Evolutionary conservation across 2,113 vertebrate genomes (phyloP).

Genomic region (Pseudonaja textilis): DNA sequence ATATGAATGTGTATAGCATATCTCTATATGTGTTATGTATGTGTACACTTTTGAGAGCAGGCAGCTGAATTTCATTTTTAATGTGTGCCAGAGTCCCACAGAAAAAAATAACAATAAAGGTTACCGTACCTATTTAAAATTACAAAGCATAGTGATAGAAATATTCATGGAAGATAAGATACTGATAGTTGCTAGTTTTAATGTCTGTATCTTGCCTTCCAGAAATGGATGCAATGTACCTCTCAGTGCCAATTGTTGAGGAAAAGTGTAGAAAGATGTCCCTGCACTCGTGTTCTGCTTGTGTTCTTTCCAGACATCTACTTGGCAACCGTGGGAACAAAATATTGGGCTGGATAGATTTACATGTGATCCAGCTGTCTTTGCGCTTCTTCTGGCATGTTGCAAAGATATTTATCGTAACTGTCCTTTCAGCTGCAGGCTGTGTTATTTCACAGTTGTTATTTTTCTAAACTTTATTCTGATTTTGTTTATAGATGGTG

Average conservation of each 20-base stretch:
- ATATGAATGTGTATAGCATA: too few species aligned
- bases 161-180: not conserved
- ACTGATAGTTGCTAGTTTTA: not conserved
- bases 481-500: not conserved
- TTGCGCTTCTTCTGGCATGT: fast-evolving
- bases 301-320: not conserved
- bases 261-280: not conserved
- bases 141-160: not conserved
- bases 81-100: too few species aligned
- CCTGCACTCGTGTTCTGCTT: not conserved
- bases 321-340: not conserved
- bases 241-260: not conserved
- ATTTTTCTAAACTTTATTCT: slow-evolving; percentile 17
- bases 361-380: not conserved
- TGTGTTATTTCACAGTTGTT: slow-evolving; percentile 17
- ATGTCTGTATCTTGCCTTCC: not conserved
- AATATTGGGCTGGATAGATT: not conserved
- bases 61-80: too few species aligned
- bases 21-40: too few species aligned
- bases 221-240: not conserved
- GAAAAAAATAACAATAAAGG: too few species aligned
- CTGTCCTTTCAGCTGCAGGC: not conserved
- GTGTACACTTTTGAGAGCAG: too few species aligned
- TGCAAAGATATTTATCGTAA: not conserved
- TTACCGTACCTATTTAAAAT: not conserved